Base-by-base conservation (phyloP, 2,888 invertebrate species). In the Nymphalis c-album region DNA sequence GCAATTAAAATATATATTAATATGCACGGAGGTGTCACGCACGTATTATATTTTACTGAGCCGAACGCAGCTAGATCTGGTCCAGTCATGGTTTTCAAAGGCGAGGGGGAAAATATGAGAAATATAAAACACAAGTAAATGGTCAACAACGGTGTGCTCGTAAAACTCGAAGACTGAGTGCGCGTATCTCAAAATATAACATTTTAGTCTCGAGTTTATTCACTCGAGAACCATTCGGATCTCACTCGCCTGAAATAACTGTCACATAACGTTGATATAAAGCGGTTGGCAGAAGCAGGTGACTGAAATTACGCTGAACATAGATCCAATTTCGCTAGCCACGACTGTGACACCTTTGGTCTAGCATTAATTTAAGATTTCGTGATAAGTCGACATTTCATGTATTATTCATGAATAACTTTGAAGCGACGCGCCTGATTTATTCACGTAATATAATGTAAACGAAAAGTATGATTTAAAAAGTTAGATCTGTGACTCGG, bases 261-360 rank as follows among this genome's bases (percentile, higher is more conserved):
- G 89, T 87, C 88, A 82, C 84, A 85, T 84, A 85, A 84, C 81
- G 81, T 80, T 88, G 85, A 89, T 86, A 86, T 86, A 87, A 79
- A 77, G 79, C 76, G 77, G 77, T 75, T 74, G 73, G 72, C 73
- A 68, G 72, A 68, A 67, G 67, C 76, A 76, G 76, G 75, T 76
- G 72, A 74, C 70, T 67, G 60, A 70, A 72, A 75, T 76, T 76
- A 74, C 74, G 58, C 60, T 60, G 64, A 66, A 71, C 70, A 70
- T 70, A 75, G 70, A 74, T 71, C 70, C 73, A 72, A 76, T 74
- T 76, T 76, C 73, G 67, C 71, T 72, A 73, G 71, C 67, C 65
- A 60, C 69, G 50, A 45, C 57, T 58, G 64, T 65, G 64, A 69
- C 71, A 63, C 60, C 67, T 64, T 64, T 67, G 64, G 63, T 62